These are phyloP conservation scores for Geodia barretti DNA, from an alignment of 37 sponge, comb jelly and placozoan species.

Conservation along the genomic window DNA sequence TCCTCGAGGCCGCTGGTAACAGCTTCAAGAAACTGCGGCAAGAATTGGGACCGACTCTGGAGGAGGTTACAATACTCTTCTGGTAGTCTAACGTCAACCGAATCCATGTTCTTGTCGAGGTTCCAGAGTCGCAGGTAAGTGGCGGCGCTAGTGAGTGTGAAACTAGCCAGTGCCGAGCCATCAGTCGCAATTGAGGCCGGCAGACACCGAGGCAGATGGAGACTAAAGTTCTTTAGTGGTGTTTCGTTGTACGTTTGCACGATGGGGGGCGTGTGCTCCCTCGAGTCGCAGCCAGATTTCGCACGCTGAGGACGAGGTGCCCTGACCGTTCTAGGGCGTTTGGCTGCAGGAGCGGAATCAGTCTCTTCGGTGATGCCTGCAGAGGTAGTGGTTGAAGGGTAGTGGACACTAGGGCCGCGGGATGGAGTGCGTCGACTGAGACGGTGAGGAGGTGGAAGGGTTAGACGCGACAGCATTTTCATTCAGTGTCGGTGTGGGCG, in stretches of 20 bases:
- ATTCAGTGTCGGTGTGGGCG: background rate
- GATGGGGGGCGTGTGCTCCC: background rate
- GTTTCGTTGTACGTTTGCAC: constrained; percentile 13
- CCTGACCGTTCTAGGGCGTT: background rate
- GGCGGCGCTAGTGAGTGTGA: constrained; percentile 9
- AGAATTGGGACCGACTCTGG: background rate
- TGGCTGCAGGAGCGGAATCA: background rate
- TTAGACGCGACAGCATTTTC: background rate
- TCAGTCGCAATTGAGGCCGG: constrained; percentile 17
- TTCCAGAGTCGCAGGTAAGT: constrained; percentile 39
- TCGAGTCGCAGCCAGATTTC: background rate
- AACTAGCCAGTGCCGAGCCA: constrained; percentile 9
- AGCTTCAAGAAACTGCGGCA: constrained; percentile 1
- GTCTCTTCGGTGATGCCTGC: background rate
- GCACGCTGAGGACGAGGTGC: background rate
- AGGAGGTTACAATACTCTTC: constrained; percentile 1
- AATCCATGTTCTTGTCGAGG: constrained; percentile 6
- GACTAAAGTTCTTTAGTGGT: constrained; percentile 27
- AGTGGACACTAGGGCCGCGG: background rate
- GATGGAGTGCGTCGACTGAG: background rate
- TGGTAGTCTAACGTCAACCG: constrained; percentile 33
- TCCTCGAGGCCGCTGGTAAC: background rate
- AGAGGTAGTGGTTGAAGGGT: background rate
- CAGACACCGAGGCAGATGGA: constrained; percentile 21
- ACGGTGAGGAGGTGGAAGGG: background rate